phyloP scores from a whole-genome alignment of 2,797 vertebrate genomes.

The Thripadectes ignobilis region DNA sequence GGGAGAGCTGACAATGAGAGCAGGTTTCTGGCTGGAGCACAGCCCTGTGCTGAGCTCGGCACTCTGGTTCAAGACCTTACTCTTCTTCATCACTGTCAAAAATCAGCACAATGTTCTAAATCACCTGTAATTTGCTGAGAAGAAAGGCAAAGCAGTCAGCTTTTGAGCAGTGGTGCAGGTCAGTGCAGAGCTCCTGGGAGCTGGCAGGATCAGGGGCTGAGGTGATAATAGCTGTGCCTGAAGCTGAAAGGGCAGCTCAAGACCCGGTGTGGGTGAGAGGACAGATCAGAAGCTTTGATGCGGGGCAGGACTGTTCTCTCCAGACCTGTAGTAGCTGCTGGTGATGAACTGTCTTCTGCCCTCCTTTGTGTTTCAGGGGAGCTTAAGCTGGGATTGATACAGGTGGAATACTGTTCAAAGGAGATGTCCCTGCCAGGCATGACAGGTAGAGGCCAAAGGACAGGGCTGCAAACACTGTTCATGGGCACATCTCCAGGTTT shows the following conservation, averaged over 20 bases:
- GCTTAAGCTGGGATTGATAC: neutral
- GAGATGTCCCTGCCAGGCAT: neutral
- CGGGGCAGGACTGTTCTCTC: neutral
- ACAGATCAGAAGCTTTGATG: neutral
- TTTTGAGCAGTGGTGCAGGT: neutral
- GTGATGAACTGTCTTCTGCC: neutral
- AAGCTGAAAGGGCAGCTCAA: neutral
- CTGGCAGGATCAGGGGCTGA: neutral
- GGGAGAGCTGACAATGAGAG: neutral
- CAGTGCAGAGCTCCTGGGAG: neutral
- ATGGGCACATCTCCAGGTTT: accelerated
- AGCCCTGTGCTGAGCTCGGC: neutral
- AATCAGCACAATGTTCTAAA: neutral
- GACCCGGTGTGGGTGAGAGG: accelerated
- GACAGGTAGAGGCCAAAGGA: neutral
- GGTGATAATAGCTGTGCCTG: accelerated
- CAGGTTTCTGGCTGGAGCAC: neutral
- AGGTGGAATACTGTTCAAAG: neutral
- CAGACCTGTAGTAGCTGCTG: neutral
- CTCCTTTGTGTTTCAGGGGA: neutral
- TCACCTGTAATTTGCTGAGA: neutral
- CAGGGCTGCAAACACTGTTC: neutral
- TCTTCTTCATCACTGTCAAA: neutral
- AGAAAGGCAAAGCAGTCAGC: neutral
- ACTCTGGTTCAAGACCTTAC: neutral